Conservation (phyloP, 1,140 invertebrate species). For the Microplitis mediator region DNA sequence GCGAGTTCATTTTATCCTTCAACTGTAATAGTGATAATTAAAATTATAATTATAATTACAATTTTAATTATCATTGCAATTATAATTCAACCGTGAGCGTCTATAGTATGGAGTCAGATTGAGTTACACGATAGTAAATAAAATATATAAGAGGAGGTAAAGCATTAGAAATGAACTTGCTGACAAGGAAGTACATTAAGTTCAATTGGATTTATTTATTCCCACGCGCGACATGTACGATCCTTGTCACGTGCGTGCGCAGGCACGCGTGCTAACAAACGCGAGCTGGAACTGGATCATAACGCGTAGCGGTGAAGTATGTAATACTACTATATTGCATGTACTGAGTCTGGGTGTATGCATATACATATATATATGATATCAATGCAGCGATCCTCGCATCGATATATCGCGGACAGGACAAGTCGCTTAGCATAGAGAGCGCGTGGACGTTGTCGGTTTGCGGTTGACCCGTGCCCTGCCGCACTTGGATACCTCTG, state of each 20-base stretch:
- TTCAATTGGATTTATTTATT: conserved; percentile 2
- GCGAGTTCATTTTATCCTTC: no score
- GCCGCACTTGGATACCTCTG: conserved; percentile 49
- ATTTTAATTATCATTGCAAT: no score
- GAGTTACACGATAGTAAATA: no score
- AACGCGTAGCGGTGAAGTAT: neutral
- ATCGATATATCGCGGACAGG: neutral
- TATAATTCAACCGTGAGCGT: no score
- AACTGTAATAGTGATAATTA: no score
- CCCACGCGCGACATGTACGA: conserved; percentile 9
- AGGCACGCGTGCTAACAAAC: conserved; percentile 17
- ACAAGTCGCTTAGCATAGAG: conserved; percentile 5
- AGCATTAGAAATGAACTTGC: neutral
- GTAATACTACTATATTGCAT: no score
- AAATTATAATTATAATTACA: no score
- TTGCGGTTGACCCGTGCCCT: conserved; percentile 51
- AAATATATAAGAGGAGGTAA: no score
- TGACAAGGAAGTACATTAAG: neutral
- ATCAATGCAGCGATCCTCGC: conserved; percentile 7
- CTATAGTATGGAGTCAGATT: no score
- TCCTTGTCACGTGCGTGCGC: conserved; percentile 16
- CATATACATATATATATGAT: no score
- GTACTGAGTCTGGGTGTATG: no score
- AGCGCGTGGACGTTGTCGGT: conserved; percentile 50
- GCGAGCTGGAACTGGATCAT: conserved; percentile 12